Base-by-base conservation (phyloP, 1,140 invertebrate genomes). In the Micrasema minimum region DNA sequence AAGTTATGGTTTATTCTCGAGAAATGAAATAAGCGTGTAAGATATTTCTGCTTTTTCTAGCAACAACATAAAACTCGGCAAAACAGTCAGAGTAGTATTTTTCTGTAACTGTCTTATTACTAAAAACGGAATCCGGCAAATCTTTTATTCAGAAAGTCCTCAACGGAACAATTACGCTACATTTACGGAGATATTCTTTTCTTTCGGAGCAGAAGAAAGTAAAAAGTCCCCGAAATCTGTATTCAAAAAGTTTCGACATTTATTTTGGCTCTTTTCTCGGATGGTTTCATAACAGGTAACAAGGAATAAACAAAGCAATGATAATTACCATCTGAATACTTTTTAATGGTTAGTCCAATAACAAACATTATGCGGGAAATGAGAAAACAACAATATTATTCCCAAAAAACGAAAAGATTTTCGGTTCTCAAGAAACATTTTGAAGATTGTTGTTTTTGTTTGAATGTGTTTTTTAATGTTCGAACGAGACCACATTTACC, bases 211-310 rank as follows among this genome's bases (percentile, higher is more conserved):
- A 22, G 31, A 59, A 35, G 37, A 48, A 18, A 18, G 26, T 20
- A 55, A 55, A 67, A 57, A 57, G 51, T 67, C 26, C 43, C 16
- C 11, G 26, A 69, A 69, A 69, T 69, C 61, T 61, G 50, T 69
- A 69, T 69, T 69, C 57, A 64, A 69, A 69, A 69, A 62, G 67
- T 69, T 69, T 51, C 62, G 55, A 51, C 67, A 62, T 62, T 69
- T 64, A 69, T 69, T 62, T 35, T 41, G 16, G 38, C 43, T 69
- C 38, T 51, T 43, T 62, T 43, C 38, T 62, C 38, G 35, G 43
- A 11, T 23, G n/a, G 45, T 45, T n/a, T 35, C 14, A 57, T 26
- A 57, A 57, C 66, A 69, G 67, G 55, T 65, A 67, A 69, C 59
- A 69, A 72, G 48, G 31, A 69, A 72, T 72, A 72, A 55, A 72